These are phyloP conservation scores for Hoplostethus atlanticus DNA, from an alignment of 2,797 vertebrate genomes.

Conservation along the genomic window DNA sequence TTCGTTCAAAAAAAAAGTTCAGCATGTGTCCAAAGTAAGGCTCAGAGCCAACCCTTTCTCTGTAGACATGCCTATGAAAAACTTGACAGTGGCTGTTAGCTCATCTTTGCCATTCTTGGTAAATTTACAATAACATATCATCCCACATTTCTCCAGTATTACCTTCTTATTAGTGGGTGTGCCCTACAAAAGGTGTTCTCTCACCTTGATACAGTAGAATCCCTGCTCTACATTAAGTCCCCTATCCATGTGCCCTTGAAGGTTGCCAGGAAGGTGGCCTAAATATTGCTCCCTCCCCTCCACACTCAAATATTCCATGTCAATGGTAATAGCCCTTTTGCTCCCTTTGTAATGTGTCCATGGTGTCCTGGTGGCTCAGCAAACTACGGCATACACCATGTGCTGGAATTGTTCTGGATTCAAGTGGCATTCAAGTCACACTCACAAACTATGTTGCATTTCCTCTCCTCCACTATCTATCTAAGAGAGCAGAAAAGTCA, in stretches of 20 bases:
- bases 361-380: background rate
- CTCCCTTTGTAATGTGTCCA: background rate
- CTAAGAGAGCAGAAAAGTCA: background rate
- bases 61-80: too few species aligned
- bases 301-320: constrained; percentile 39
- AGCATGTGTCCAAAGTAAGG: too few species aligned
- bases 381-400: too few species aligned
- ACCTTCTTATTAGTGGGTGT: constrained; percentile 4
- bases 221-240: constrained; percentile 46
- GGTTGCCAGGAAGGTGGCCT: constrained; percentile 61
- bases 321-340: constrained; percentile 26
- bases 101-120: too few species aligned
- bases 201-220: constrained; percentile 41
- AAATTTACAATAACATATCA: too few species aligned
- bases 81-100: too few species aligned
- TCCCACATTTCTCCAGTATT: background rate
- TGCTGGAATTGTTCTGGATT: constrained; percentile 13
- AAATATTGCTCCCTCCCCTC: constrained; percentile 54
- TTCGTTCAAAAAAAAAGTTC: too few species aligned
- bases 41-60: too few species aligned
- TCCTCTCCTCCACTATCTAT: background rate
- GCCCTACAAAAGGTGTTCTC: constrained; percentile 38
- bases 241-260: constrained; percentile 56
- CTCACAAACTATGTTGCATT: constrained; percentile 21
- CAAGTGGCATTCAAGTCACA: constrained; percentile 10